Evolutionary conservation across 1,140 invertebrate species (phyloP).

Genomic region (Drosophila sturtevanti): DNA sequence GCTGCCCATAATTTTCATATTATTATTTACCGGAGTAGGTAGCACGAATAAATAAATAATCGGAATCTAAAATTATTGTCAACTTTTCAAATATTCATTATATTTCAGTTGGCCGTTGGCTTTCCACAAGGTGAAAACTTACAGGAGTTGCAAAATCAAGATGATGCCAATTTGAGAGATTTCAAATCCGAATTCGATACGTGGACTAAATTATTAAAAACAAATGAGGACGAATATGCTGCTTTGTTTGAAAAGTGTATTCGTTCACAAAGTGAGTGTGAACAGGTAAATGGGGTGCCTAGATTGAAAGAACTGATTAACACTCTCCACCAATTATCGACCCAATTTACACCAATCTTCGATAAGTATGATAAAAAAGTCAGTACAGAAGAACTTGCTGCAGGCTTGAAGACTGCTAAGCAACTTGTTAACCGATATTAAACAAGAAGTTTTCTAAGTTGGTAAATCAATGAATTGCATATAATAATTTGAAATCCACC

Average conservation of each 20-base stretch:
- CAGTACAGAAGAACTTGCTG: no score
- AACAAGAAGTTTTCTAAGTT: no score
- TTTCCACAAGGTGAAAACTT: conserved; percentile 32
- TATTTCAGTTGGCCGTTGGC: conserved; percentile 20
- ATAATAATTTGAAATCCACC: no score
- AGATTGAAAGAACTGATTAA: no score
- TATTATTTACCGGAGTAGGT: conserved; percentile 38
- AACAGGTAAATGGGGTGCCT: no score
- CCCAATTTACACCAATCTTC: no score
- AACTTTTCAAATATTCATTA: not conserved
- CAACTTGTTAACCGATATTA: no score
- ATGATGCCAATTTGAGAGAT: not conserved
- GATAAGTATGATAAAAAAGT: no score
- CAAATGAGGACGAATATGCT: conserved; percentile 24
- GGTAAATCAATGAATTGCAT: no score
- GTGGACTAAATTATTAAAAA: conserved; percentile 29
- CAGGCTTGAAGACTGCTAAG: no score
- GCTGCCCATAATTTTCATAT: conserved; percentile 5
- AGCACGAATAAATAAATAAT: not conserved
- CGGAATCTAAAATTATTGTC: no score
- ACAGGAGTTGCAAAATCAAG: conserved; percentile 32
- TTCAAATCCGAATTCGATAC: conserved; percentile 37
- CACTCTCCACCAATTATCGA: no score
- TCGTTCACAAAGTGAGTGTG: conserved; percentile 25
- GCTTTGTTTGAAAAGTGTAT: conserved; percentile 49